These are phyloP conservation scores for Aphaenogaster ashmeadi DNA, from an alignment of 1,140 invertebrate genomes.

Conservation along the genomic window DNA sequence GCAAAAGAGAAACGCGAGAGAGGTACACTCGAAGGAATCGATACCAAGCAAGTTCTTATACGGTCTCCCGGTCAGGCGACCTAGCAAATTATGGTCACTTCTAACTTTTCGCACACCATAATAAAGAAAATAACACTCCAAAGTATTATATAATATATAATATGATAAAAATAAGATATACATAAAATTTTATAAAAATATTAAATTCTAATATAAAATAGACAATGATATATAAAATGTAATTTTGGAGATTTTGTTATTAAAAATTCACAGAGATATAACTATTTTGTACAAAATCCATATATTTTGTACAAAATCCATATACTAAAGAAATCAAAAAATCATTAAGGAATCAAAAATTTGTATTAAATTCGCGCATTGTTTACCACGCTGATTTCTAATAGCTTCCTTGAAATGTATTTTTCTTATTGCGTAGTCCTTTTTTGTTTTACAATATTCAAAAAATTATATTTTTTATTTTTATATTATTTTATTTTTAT, in stretches of 20 bases:
- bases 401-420: too few relatives aligned
- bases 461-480: not conserved
- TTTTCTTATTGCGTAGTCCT: too few relatives aligned
- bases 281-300: not conserved
- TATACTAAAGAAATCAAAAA: not conserved
- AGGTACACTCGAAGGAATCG: conserved; percentile 79
- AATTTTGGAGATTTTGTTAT: not conserved
- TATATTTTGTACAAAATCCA: not conserved
- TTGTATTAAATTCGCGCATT: too few relatives aligned
- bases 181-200: not conserved
- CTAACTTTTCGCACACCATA: not conserved
- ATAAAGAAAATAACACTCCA: not conserved
- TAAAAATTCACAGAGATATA: conserved; percentile 4
- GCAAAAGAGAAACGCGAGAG: conserved; percentile 81
- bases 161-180: not conserved
- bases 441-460: too few relatives aligned
- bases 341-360: too few relatives aligned
- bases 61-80: conserved; percentile 76
- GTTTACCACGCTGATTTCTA: too few relatives aligned
- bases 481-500: not conserved
- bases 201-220: not conserved
- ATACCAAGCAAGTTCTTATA: conserved; percentile 84
- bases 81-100: conserved; percentile 26
- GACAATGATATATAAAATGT: not conserved
- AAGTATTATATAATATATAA: not conserved